These are phyloP conservation scores for Chloebia gouldiae DNA, from an alignment of 2,113 vertebrate genomes.

Conservation along the genomic window DNA sequence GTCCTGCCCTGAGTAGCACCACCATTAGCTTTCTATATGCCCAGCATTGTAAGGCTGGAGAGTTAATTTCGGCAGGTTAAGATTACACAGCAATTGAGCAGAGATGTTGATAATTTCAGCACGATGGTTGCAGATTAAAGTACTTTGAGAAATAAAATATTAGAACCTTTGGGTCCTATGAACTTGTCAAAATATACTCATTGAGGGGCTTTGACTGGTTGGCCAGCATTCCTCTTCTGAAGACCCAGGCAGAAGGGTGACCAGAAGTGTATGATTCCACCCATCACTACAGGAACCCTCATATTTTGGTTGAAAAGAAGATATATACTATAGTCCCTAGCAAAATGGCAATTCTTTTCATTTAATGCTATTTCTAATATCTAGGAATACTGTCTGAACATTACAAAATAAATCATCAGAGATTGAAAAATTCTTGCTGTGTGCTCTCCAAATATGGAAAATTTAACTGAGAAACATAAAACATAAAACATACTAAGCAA, in stretches of 20 bases:
- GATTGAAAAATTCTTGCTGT: neutral
- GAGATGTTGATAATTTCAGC: neutral
- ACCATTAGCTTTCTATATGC: neutral
- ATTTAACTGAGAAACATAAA: neutral
- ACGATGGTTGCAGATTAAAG: neutral
- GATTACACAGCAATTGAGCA: neutral
- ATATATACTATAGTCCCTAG: neutral
- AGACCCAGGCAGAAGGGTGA: neutral
- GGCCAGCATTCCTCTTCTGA: neutral
- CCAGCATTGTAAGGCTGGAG: neutral
- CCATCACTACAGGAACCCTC: neutral
- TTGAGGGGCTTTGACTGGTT: neutral
- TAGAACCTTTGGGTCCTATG: neutral
- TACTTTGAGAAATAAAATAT: neutral
- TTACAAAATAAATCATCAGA: slow-evolving; percentile 37
- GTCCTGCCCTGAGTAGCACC: neutral
- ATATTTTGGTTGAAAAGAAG: neutral
- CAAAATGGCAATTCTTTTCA: slow-evolving; percentile 20
- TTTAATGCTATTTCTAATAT: slow-evolving; percentile 52
- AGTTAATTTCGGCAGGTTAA: neutral
- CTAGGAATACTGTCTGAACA: neutral
- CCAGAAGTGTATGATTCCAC: neutral
- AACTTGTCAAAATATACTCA: neutral
- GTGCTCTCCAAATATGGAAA: neutral
- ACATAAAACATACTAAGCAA: neutral